Evolutionary conservation across 2,113 vertebrate genomes (phyloP), one percentile per base, ranked within the genome.

Genomic region (Leucopternis melanops): DNA sequence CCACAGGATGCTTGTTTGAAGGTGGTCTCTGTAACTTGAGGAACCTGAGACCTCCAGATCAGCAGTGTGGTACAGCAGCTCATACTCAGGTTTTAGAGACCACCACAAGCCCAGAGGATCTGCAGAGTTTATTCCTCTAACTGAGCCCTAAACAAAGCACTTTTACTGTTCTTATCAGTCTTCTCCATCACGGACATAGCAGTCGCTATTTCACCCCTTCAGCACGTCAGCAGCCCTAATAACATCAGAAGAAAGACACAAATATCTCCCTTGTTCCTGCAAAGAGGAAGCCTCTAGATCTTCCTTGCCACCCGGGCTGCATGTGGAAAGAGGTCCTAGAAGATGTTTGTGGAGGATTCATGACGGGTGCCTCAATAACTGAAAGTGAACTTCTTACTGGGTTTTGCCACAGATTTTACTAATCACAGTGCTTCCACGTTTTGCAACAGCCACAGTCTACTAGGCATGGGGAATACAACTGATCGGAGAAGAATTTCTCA

Each of bases 201-300:
- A 88, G 57, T 6, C 7, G 18, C 36, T 57, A 8, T 8, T 31
- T 57, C n/a, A 49, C 9, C 34, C n/a, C 65, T 61, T 70, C 69
- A n/a, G 5, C 1, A 0, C 1, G 4, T 4, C 52, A 59, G 21
- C 45, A 78, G 73, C 52, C n/a, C 45, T 62, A 65, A 91, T n/a
- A 59, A 61, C 38, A 38, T 10, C 20, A 55, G 2, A 6, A 40
- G 36, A 65, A 75, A 14, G 7, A 81, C 47, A 50, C 16, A 62
- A 66, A 67, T 6, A 38, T 18, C 19, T 55, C 15, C 36, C 49
- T 71, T 4, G 1, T 22, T 58, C 59, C 71, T 52, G 52, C 20
- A 12, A 54, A n/a, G 52, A 71, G 25, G 9, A 66, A 57, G 59
- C 13, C 40, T 57, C 49, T 6, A 34, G 11, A 65, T 10, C 54